Conservation (phyloP, 2,797 vertebrate species). For the Pangasius macronema region DNA sequence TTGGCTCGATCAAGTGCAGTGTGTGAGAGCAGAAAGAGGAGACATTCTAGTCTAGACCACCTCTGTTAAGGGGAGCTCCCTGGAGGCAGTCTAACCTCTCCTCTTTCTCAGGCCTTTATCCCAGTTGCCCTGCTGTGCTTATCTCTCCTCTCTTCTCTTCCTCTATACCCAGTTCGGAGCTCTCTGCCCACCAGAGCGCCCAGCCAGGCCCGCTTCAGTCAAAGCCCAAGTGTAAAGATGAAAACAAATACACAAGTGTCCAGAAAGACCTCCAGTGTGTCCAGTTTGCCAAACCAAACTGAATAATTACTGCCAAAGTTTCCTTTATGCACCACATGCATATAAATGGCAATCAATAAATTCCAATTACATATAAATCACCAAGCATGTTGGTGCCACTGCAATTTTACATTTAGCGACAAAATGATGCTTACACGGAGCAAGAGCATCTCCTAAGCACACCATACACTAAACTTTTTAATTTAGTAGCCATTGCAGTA, state of each 20-base stretch:
- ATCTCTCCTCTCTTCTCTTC: constrained; percentile 57
- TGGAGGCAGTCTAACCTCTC: constrained; percentile 68
- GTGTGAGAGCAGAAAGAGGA: constrained; percentile 58
- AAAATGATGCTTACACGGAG: background rate
- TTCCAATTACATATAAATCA: background rate
- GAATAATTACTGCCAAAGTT: background rate
- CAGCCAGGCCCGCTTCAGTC: constrained; percentile 40
- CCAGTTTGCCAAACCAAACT: background rate
- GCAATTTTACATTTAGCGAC: background rate
- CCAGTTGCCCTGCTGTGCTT: constrained; percentile 61
- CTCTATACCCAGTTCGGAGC: constrained; percentile 46
- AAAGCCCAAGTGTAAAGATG: background rate
- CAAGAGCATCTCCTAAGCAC: background rate
- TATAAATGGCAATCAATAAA: background rate
- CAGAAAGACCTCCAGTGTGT: background rate
- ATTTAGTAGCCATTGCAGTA: background rate
- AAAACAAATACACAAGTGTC: constrained; percentile 3
- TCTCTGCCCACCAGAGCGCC: constrained; percentile 46
- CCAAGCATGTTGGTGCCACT: background rate
- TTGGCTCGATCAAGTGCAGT: constrained; percentile 51
- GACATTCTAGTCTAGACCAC: constrained; percentile 68
- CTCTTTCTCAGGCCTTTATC: constrained; percentile 70
- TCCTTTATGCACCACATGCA: background rate
- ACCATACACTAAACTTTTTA: background rate
- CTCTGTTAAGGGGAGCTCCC: constrained; percentile 69